Conservation (phyloP, 2,113 vertebrate genomes). For the Hydrochoerus hydrochaeris region DNA sequence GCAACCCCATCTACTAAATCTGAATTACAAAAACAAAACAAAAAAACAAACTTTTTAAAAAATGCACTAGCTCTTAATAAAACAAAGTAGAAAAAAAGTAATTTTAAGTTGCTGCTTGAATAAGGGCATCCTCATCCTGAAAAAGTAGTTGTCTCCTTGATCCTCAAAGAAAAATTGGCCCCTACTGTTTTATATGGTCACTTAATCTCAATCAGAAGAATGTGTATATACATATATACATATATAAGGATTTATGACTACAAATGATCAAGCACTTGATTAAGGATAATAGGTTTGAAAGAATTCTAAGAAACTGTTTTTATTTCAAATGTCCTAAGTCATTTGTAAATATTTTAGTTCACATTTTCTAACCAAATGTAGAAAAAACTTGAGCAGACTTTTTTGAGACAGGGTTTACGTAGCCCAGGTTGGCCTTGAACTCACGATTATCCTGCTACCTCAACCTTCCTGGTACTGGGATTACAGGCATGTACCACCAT, state of each 20-base stretch:
- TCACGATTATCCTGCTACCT: not conserved
- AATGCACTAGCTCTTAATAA: conserved; percentile 34
- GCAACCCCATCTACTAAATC: conserved; percentile 36
- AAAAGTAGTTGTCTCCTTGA: not conserved
- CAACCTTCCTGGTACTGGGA: not conserved
- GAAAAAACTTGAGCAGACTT: not conserved
- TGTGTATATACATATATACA: not conserved
- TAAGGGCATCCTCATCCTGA: not conserved
- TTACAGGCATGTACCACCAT: not conserved
- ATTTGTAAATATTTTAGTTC: not conserved
- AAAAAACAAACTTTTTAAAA: not conserved
- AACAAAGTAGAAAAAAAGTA: conserved; percentile 49
- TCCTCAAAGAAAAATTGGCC: conserved; percentile 42
- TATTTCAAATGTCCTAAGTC: conserved; percentile 33
- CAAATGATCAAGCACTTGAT: conserved; percentile 53
- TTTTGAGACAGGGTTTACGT: not conserved
- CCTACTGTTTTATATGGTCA: not conserved
- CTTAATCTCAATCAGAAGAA: not conserved
- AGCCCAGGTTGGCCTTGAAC: not conserved
- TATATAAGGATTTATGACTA: not conserved
- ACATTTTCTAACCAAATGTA: conserved; percentile 27
- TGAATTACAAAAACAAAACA: not conserved
- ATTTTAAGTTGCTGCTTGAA: not conserved
- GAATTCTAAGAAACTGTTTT: conserved; percentile 40
- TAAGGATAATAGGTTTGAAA: not conserved